Conservation (phyloP, 2,113 vertebrate species). For the Rana temporaria region DNA sequence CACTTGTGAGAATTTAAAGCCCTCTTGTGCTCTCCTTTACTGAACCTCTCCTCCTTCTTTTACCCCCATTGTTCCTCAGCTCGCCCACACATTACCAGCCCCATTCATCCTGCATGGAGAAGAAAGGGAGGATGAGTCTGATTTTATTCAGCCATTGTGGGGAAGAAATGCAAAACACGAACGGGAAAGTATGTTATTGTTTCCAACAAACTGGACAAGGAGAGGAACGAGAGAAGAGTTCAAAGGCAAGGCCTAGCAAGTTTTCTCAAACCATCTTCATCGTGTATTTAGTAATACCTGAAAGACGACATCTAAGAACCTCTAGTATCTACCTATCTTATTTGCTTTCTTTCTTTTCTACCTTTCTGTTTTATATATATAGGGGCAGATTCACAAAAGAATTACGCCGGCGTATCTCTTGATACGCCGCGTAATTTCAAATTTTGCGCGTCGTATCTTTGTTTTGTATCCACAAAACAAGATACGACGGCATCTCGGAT, state of each 20-base stretch:
- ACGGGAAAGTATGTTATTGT: constrained; percentile 15
- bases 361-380: too few relatives aligned
- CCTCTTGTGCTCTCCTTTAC: constrained; percentile 47
- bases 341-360: too few relatives aligned
- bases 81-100: constrained; percentile 50
- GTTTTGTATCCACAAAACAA: too few relatives aligned
- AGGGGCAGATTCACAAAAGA: too few relatives aligned
- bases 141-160: constrained; percentile 48
- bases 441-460: too few relatives aligned
- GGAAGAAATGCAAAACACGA: constrained; percentile 36
- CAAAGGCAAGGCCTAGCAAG: constrained; percentile 10
- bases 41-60: constrained; percentile 27
- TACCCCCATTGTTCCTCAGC: constrained; percentile 45
- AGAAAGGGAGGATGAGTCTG: constrained; percentile 40
- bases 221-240: constrained; percentile 16
- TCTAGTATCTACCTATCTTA: too few relatives aligned
- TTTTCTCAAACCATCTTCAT: not conserved
- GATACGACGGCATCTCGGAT: too few relatives aligned
- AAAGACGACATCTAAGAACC: too few relatives aligned
- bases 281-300: not conserved
- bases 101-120: constrained; percentile 29
- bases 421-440: too few relatives aligned
- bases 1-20: constrained; percentile 58
- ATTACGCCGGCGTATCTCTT: too few relatives aligned
- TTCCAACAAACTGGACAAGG: constrained; percentile 13